Conservation (phyloP, 2,888 invertebrate genomes). For the Dynastes grantii region DNA sequence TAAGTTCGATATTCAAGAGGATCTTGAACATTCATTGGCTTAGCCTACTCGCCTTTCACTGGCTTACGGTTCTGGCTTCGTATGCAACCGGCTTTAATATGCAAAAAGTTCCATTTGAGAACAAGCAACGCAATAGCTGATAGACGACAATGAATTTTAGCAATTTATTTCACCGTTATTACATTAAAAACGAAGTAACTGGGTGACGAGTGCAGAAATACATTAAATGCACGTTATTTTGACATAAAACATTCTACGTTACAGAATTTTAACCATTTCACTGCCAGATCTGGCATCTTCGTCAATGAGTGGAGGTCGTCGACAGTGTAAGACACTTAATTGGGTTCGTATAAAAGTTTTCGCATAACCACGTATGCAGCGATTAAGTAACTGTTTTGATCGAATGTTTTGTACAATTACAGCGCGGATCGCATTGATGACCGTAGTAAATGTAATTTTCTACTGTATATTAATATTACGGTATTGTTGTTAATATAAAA, state of each 20-base stretch:
- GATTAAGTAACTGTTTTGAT: slow-evolving; percentile 2
- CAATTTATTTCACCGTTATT: slow-evolving; percentile 6
- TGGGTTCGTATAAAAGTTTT: neutral
- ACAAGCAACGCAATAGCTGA: neutral
- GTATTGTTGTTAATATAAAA: neutral
- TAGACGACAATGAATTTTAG: neutral
- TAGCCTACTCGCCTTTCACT: too few species aligned
- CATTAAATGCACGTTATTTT: neutral
- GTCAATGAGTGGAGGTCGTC: neutral
- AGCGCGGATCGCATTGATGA: neutral
- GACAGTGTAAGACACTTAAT: neutral
- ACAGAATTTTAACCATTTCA: slow-evolving; percentile 1
- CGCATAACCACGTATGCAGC: neutral
- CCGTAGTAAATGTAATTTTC: slow-evolving; percentile 12
- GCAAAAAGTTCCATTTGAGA: neutral
- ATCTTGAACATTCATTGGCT: too few species aligned
- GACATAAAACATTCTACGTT: neutral
- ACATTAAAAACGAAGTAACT: neutral
- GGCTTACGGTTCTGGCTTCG: too few species aligned
- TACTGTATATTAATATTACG: slow-evolving; percentile 12
- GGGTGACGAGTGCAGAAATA: neutral
- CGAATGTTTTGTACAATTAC: slow-evolving; percentile 16
- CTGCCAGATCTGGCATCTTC: neutral
- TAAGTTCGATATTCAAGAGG: too few species aligned
- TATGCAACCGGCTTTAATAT: too few species aligned